phyloP scores from a whole-genome alignment of 1,140 invertebrate species.

The Calliopsis andreniformis region DNA sequence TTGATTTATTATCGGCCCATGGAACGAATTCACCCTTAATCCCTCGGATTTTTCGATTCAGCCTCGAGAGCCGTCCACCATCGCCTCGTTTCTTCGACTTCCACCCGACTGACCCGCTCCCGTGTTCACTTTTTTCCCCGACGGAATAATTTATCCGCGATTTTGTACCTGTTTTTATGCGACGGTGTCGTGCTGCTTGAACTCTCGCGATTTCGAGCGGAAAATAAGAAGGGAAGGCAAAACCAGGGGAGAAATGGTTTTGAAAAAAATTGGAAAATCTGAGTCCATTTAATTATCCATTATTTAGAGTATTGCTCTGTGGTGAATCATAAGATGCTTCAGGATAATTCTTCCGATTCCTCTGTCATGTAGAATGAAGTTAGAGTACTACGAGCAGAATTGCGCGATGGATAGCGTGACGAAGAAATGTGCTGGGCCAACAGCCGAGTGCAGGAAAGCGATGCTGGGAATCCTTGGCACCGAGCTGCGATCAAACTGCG shows the following conservation, averaged over 20 bases:
- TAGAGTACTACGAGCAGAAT: constrained; percentile 94
- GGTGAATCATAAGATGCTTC: too few species aligned
- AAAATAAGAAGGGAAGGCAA: background rate
- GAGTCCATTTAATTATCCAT: too few species aligned
- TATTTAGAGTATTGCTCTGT: too few species aligned
- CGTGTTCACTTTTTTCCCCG: background rate
- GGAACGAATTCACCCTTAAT: constrained; percentile 59
- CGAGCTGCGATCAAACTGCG: constrained; percentile 90
- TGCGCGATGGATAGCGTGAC: constrained; percentile 94
- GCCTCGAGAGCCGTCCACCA: background rate
- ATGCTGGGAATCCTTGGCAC: constrained; percentile 93
- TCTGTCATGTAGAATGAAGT: constrained; percentile 83
- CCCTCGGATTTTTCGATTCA: background rate
- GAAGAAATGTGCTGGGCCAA: constrained; percentile 92
- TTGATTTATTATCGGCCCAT: constrained; percentile 46
- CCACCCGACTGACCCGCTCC: too few species aligned
- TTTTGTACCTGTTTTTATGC: background rate
- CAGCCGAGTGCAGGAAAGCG: constrained; percentile 89
- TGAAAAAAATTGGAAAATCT: too few species aligned
- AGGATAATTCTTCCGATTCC: background rate
- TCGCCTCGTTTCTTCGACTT: background rate
- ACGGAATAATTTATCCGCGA: background rate
- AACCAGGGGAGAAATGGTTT: too few species aligned
- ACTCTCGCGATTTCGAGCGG: background rate
- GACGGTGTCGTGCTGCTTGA: background rate